Conservation (phyloP, 2,113 vertebrate genomes). For the Dipodomys stephensi region DNA sequence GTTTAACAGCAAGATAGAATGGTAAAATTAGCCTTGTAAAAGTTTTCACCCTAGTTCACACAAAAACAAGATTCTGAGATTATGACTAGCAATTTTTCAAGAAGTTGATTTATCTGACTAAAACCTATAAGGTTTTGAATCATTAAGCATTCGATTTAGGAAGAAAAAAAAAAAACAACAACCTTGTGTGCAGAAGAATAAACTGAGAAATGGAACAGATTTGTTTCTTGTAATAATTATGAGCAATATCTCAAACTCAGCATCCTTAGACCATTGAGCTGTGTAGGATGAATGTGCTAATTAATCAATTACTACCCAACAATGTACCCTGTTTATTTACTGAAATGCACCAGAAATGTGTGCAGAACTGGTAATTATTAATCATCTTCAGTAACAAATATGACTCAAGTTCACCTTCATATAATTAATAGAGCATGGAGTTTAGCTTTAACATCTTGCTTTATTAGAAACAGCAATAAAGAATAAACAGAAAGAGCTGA, state of each 20-base stretch:
- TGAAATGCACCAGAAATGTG: constrained; percentile 70
- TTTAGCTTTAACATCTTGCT: constrained; percentile 76
- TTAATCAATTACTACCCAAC: constrained; percentile 85
- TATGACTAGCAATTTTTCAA: constrained; percentile 33
- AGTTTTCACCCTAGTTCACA: constrained; percentile 3
- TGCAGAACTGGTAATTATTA: constrained; percentile 84
- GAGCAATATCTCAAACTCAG: constrained; percentile 84
- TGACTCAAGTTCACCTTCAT: constrained; percentile 82
- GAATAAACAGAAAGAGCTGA: constrained; percentile 30
- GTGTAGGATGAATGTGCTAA: constrained; percentile 81
- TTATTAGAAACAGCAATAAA: constrained; percentile 64
- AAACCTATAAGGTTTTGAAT: constrained; percentile 78
- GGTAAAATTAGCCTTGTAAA: constrained; percentile 53
- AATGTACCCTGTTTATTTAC: constrained; percentile 81
- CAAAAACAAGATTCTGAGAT: constrained; percentile 59
- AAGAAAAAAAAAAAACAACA: background rate
- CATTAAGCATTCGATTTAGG: constrained; percentile 66
- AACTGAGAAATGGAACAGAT: constrained; percentile 74
- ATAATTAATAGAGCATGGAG: constrained; percentile 84
- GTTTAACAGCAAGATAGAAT: constrained; percentile 6
- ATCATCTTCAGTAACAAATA: constrained; percentile 84
- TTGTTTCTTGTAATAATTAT: constrained; percentile 81
- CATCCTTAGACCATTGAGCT: constrained; percentile 81
- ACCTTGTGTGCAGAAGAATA: constrained; percentile 59
- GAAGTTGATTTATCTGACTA: constrained; percentile 76